Evolutionary conservation across 2,113 vertebrate genomes (phyloP).

Genomic region (Atlantisia rogersi): DNA sequence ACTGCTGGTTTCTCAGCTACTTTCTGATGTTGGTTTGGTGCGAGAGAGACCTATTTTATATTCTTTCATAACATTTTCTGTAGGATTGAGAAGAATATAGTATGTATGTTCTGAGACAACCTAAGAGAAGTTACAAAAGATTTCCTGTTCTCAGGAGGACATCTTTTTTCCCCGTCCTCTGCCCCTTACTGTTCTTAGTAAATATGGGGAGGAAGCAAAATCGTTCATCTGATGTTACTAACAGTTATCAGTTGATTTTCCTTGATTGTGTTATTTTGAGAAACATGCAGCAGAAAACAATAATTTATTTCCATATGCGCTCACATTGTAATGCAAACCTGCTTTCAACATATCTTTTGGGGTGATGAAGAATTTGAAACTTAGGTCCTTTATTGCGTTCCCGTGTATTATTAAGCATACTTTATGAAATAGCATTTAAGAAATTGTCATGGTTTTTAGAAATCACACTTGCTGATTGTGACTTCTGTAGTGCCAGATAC

Average conservation of each 20-base stretch:
- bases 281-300: neutral
- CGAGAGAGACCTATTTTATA: neutral
- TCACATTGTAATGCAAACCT: neutral
- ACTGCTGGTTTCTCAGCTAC: neutral
- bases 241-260: neutral
- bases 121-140: neutral
- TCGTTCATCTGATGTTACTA: neutral
- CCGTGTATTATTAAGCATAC: neutral
- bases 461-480: neutral
- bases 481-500: neutral
- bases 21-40: neutral
- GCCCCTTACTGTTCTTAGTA: neutral
- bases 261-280: neutral
- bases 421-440: neutral
- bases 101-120: neutral
- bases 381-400: neutral
- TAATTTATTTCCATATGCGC: neutral
- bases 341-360: neutral
- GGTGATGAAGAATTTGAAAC: neutral
- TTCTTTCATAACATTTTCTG: neutral
- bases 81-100: neutral
- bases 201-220: neutral
- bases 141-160: neutral
- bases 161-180: neutral
- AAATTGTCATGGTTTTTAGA: neutral